Evolutionary conservation across 2,888 invertebrate species (phyloP).

Genomic region (Patella pellucida): DNA sequence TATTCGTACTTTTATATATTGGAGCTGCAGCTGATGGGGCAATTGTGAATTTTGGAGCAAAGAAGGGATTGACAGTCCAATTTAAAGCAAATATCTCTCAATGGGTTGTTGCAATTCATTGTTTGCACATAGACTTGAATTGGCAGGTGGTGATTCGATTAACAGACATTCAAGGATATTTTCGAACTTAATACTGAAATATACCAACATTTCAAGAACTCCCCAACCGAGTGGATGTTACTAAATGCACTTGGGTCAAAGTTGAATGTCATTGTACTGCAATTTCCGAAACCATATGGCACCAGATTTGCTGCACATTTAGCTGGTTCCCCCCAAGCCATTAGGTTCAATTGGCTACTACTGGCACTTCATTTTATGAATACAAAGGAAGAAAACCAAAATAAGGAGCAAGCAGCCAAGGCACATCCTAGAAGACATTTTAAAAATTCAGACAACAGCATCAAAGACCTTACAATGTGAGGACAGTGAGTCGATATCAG

Average conservation of each 20-base stretch:
- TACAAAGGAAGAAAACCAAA: too few species aligned
- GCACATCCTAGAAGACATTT: too few species aligned
- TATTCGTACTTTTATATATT: too few species aligned
- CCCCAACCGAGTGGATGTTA: not conserved
- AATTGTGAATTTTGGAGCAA: not conserved
- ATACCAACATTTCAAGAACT: not conserved
- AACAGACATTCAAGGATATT: not conserved
- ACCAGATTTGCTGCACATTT: not conserved
- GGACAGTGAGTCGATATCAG: too few species aligned
- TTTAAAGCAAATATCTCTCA: not conserved
- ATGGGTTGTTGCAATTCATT: not conserved
- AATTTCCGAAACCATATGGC: not conserved
- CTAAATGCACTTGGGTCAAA: not conserved
- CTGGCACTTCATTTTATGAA: too few species aligned
- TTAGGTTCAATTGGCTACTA: not conserved
- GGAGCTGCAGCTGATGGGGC: not conserved
- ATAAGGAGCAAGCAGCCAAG: too few species aligned
- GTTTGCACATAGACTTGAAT: not conserved
- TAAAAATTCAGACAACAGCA: too few species aligned
- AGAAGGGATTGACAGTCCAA: not conserved
- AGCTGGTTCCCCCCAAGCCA: not conserved
- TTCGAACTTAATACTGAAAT: not conserved
- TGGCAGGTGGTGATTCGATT: not conserved
- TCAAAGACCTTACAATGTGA: too few species aligned
- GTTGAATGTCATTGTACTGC: not conserved